Evolutionary conservation across 1,140 invertebrate species (phyloP), one percentile per base, ranked within the genome.

Genomic region (Cydia pomonella): DNA sequence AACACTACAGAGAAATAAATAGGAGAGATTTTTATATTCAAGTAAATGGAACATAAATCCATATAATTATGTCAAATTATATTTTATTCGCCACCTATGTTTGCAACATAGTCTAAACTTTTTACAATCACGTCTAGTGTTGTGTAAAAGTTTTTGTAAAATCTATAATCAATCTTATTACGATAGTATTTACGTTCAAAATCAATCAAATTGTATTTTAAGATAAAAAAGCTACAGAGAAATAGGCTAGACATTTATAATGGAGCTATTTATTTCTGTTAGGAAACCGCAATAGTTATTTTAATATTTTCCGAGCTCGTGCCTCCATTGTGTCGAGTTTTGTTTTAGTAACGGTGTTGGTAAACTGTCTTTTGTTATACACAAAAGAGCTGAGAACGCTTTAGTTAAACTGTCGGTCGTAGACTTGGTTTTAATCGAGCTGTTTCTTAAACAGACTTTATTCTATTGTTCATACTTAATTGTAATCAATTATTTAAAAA

Each of bases 311-410:
- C 29, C 23, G 16, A 69, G 64, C 25, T 33, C 13, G 41, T 33
- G 64, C 64, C 29, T 18, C 27, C 64, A 69, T 33, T 69, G 64
- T 69, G 33, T 33, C 0, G 33, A 9, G 13, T 69, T 66, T 29
- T 41, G 33, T 69, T 69, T 69, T 18, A 41, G 27, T 38, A 33
- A 69, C 33, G 29, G 16, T 33, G 64, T 69, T 69, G 64, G 27
- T 33, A 69, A 69, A 69, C 64, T 69, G 16, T 69, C 27, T 18
- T 69, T 69, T 69, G 64, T 69, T 41, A n/a, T 18, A 33, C n/a
- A 33, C 64, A 69, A 33, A 69, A 69, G 64, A 59, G 64, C 64
- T 12, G 29, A 29, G 63, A 66, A 25, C 16, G 18, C 27, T 69
- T 69, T 33, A 33, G 64, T 69, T 21, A 2, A 10, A 4, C 21